Percentiles rank a stretch among this genome's conserved stretches.
These are phyloP conservation scores for Myrmecophaga tridactyla DNA, from an alignment of 2,113 vertebrate species.

Conservation along the genomic window DNA sequence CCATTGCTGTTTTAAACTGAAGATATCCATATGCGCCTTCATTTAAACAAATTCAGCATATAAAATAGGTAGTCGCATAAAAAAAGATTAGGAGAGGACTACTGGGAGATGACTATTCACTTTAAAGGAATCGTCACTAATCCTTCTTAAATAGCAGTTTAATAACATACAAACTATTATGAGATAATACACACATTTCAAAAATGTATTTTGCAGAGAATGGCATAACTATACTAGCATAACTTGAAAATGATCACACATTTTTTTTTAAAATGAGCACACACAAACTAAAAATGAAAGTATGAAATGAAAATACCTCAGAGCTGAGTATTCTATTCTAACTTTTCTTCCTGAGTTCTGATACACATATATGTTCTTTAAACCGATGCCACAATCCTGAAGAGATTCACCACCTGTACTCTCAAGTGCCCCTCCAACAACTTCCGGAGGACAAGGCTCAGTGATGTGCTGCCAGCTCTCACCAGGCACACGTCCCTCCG, in stretches of 20 bases:
- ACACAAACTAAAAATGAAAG: too few relatives aligned
- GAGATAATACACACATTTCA: background rate
- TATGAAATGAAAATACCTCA: too few relatives aligned
- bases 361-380: background rate
- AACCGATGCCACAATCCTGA: background rate
- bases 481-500: background rate
- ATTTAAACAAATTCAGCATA: constrained; percentile 21
- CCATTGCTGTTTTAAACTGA: background rate
- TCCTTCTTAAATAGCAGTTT: background rate
- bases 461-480: background rate
- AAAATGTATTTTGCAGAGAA: background rate
- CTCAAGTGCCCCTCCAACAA: background rate
- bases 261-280: background rate
- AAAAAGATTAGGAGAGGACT: background rate
- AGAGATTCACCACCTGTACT: too few relatives aligned
- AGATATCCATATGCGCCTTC: background rate
- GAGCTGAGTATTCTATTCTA: background rate
- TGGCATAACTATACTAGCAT: background rate
- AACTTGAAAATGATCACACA: background rate
- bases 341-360: background rate
- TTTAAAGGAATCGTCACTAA: background rate
- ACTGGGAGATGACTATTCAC: background rate
- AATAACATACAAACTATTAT: background rate
- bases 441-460: background rate
- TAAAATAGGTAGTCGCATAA: background rate